Conservation (phyloP, 1,140 invertebrate species). For the Campoletis sonorensis region DNA sequence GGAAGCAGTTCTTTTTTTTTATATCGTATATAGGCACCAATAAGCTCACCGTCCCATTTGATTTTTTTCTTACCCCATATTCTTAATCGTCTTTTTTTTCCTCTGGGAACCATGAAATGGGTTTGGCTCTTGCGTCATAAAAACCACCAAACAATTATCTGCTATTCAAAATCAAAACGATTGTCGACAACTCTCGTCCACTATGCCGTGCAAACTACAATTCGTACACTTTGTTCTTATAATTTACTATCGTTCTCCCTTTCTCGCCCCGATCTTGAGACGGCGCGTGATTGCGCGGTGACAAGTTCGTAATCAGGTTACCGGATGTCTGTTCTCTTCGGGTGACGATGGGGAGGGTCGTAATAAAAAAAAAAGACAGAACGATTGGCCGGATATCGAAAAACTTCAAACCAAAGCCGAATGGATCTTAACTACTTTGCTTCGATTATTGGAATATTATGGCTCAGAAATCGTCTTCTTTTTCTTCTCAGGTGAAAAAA, state of each 20-base stretch:
- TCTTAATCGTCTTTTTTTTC: neutral
- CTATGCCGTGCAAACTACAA: neutral
- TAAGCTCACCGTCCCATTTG: too few relatives aligned
- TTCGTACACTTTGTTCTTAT: neutral
- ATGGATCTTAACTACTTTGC: too few relatives aligned
- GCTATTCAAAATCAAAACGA: neutral
- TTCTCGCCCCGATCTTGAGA: neutral
- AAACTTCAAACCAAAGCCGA: too few relatives aligned
- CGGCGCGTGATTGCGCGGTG: neutral
- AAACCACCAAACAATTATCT: neutral
- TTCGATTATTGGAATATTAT: too few relatives aligned
- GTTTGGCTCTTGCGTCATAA: neutral
- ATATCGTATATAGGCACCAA: too few relatives aligned
- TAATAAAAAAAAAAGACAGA: too few relatives aligned
- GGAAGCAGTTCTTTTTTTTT: too few relatives aligned
- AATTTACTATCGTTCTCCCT: neutral
- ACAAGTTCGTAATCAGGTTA: slow-evolving; percentile 3
- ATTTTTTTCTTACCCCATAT: too few relatives aligned
- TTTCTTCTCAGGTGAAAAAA: too few relatives aligned
- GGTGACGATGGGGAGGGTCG: neutral
- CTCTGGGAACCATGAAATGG: too few relatives aligned
- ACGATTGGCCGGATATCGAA: too few relatives aligned
- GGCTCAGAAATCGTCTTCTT: too few relatives aligned
- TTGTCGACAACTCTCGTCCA: neutral
- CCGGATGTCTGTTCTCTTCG: neutral